A percentile compares a stretch with the other conserved stretches of the same genome.
phyloP scores from a whole-genome alignment of 2,888 invertebrate genomes.

The Noctua janthina region DNA sequence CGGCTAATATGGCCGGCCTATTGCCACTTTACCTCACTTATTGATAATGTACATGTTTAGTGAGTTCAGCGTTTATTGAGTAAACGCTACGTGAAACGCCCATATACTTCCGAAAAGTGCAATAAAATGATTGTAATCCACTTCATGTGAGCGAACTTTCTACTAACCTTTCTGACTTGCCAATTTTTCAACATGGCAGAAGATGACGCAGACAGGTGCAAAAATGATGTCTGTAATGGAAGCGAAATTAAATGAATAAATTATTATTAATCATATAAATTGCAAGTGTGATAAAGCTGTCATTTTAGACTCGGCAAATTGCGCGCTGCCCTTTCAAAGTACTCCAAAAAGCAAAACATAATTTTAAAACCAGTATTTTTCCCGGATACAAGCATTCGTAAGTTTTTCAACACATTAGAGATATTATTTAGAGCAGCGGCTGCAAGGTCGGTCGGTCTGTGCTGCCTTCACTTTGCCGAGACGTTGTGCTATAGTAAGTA shows the following conservation, averaged over 20 bases:
- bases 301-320: neutral
- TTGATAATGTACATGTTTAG: neutral
- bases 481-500: constrained; percentile 14
- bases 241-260: neutral
- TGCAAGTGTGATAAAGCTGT: neutral
- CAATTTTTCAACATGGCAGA: too few species aligned
- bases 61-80: neutral
- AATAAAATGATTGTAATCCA: neutral
- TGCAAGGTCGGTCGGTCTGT: constrained; percentile 58
- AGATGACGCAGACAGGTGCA: neutral
- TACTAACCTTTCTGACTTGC: too few species aligned
- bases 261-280: neutral
- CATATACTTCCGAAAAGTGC: neutral
- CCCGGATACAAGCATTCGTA: constrained; percentile 52
- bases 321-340: constrained; percentile 7
- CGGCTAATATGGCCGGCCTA: neutral
- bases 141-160: neutral
- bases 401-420: constrained; percentile 60
- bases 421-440: constrained; percentile 58
- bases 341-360: constrained; percentile 24
- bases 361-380: constrained; percentile 46
- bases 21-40: neutral
- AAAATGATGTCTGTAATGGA: neutral
- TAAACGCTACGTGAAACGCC: neutral
- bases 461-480: constrained; percentile 57